phyloP scores from a whole-genome alignment of 1,140 invertebrate genomes.

The Spodoptera litura region DNA sequence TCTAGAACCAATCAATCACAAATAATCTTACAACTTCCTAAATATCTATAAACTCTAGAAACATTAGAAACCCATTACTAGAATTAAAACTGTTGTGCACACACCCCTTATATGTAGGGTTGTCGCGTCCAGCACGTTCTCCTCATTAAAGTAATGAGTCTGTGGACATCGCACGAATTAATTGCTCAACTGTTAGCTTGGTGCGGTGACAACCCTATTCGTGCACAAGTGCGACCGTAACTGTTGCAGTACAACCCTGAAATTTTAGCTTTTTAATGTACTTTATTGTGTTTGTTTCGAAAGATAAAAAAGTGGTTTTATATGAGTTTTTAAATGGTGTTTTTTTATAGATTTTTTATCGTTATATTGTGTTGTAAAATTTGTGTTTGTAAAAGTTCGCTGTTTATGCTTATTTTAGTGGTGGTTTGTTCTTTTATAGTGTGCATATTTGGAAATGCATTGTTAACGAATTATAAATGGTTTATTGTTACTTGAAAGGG shows the following conservation, averaged over 20 bases:
- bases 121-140: constrained; percentile 58
- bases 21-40: background rate
- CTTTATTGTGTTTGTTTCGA: constrained; percentile 2
- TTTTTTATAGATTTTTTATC: constrained; percentile 16
- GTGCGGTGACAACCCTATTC: constrained; percentile 12
- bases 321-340: constrained; percentile 12
- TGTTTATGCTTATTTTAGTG: too few species aligned
- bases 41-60: background rate
- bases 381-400: background rate
- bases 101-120: constrained; percentile 41
- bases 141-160: constrained; percentile 71
- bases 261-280: constrained; percentile 34
- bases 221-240: constrained; percentile 20
- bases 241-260: constrained; percentile 27
- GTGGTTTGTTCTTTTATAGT: too few species aligned
- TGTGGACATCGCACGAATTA: constrained; percentile 59
- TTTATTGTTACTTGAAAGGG: too few species aligned
- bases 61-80: background rate
- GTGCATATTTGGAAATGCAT: too few species aligned
- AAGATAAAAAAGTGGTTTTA: constrained; percentile 9
- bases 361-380: constrained; percentile 8
- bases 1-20: too few species aligned
- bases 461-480: too few species aligned
- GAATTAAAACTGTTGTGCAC: constrained; percentile 13
- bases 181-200: constrained; percentile 58